These are phyloP conservation scores for Loriculus beryllinus DNA, from an alignment of 2,797 vertebrate species.

Conservation along the genomic window DNA sequence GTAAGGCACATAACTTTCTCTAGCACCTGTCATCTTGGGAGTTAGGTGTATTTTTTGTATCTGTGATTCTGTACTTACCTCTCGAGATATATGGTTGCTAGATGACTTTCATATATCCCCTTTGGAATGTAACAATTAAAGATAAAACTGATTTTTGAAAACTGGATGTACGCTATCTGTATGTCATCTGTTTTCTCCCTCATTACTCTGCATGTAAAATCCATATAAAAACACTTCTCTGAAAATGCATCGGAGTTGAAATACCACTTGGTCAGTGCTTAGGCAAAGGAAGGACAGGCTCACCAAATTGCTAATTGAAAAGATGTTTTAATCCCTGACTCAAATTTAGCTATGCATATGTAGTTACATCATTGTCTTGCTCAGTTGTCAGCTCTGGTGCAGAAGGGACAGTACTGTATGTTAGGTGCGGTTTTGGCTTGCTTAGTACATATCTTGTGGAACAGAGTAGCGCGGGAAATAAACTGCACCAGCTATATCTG, in stretches of 20 bases:
- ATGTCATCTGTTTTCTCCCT: slow-evolving; percentile 18
- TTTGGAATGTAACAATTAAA: slow-evolving; percentile 77
- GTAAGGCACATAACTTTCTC: slow-evolving; percentile 57
- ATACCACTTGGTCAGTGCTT: background rate
- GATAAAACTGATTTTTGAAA: slow-evolving; percentile 70
- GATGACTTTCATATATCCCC: slow-evolving; percentile 64
- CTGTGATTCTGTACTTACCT: slow-evolving; percentile 44
- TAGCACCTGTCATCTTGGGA: slow-evolving; percentile 53
- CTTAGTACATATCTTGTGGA: background rate
- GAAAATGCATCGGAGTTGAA: background rate
- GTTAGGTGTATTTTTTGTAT: slow-evolving; percentile 61
- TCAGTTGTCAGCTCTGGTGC: background rate
- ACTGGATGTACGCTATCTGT: background rate
- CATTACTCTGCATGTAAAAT: background rate
- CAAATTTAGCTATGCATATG: background rate
- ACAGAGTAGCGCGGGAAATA: background rate
- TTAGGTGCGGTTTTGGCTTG: background rate
- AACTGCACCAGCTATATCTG: background rate
- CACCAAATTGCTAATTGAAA: background rate
- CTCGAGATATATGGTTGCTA: slow-evolving; percentile 59
- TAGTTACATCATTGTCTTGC: background rate
- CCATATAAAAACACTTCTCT: background rate
- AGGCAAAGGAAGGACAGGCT: background rate
- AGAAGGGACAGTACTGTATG: background rate
- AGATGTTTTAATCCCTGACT: background rate